phyloP scores from a whole-genome alignment of 2,888 invertebrate species.

The Sinodicranocentrus sp. region DNA sequence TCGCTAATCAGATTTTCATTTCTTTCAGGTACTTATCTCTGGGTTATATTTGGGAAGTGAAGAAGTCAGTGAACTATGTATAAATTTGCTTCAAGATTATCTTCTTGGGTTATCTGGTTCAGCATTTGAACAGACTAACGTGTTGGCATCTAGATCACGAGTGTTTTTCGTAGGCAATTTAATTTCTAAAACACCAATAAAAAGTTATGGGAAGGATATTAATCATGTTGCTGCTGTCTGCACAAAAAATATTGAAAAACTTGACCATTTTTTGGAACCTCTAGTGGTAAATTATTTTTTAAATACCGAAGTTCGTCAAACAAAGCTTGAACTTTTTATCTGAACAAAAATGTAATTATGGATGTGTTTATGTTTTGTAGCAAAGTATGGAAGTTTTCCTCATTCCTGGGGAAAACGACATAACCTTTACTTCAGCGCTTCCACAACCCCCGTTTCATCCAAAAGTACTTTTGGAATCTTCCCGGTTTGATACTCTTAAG shows the following conservation, averaged over 20 bases:
- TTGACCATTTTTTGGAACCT: slow-evolving; percentile 59
- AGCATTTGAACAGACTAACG: slow-evolving; percentile 53
- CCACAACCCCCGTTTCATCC: slow-evolving; percentile 65
- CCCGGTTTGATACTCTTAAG: slow-evolving; percentile 21
- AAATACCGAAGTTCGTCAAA: too few relatives aligned
- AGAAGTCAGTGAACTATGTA: not conserved
- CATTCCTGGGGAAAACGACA: slow-evolving; percentile 68
- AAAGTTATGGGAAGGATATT: not conserved
- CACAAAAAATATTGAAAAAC: slow-evolving; percentile 37
- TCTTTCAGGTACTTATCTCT: slow-evolving; percentile 61
- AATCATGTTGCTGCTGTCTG: slow-evolving; percentile 8
- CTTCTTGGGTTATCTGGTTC: slow-evolving; percentile 64
- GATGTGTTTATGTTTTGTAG: not conserved
- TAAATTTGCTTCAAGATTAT: slow-evolving; percentile 64
- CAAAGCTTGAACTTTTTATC: too few relatives aligned
- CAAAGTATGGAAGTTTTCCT: slow-evolving; percentile 71
- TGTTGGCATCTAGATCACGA: slow-evolving; percentile 29
- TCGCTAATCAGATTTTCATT: too few relatives aligned
- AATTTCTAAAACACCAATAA: slow-evolving; percentile 36
- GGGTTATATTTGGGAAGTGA: slow-evolving; percentile 58
- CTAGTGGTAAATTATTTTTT: slow-evolving; percentile 46
- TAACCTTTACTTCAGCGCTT: slow-evolving; percentile 42
- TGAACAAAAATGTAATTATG: too few relatives aligned
- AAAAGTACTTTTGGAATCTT: slow-evolving; percentile 47
- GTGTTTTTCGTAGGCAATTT: slow-evolving; percentile 64